Percentiles rank a stretch among this genome's conserved stretches.
Evolutionary conservation across 2,797 vertebrate species (phyloP).

Genomic region (Gallinago solitaria): DNA sequence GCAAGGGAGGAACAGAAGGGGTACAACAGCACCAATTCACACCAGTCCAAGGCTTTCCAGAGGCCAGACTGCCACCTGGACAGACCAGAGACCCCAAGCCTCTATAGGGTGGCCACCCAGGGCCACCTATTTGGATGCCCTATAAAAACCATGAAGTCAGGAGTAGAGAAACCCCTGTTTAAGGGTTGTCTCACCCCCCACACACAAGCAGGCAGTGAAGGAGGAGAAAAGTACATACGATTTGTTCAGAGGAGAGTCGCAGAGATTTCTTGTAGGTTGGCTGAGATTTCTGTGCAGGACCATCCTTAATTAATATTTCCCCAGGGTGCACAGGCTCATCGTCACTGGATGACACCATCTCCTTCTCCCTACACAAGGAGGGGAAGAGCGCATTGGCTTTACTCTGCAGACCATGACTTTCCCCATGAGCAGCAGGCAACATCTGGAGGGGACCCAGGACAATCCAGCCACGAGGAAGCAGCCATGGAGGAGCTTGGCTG

Average conservation of each 20-base stretch:
- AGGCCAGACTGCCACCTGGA: neutral
- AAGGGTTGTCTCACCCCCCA: neutral
- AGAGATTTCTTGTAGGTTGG: slow-evolving; percentile 90
- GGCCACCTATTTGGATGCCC: neutral
- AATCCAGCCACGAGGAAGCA: neutral
- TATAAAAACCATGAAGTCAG: neutral
- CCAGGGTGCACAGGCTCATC: slow-evolving; percentile 20
- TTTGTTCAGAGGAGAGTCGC: slow-evolving; percentile 87
- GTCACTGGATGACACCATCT: slow-evolving; percentile 75
- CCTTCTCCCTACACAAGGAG: slow-evolving; percentile 45
- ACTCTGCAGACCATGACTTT: neutral
- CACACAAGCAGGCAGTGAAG: neutral
- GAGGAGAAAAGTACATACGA: slow-evolving; percentile 76
- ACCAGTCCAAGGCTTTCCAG: neutral
- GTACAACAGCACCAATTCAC: neutral
- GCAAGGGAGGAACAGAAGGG: neutral
- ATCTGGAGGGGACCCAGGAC: neutral
- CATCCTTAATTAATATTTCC: slow-evolving; percentile 41
- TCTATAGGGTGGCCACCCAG: neutral
- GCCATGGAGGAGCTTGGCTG: neutral
- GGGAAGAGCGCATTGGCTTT: neutral
- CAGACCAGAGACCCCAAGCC: neutral
- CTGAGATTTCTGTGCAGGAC: slow-evolving; percentile 53
- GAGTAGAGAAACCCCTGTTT: neutral
- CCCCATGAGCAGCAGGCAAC: neutral